Evolutionary conservation across 2,888 invertebrate species (phyloP).

Genomic region (Drosophila austrosaltans): DNA sequence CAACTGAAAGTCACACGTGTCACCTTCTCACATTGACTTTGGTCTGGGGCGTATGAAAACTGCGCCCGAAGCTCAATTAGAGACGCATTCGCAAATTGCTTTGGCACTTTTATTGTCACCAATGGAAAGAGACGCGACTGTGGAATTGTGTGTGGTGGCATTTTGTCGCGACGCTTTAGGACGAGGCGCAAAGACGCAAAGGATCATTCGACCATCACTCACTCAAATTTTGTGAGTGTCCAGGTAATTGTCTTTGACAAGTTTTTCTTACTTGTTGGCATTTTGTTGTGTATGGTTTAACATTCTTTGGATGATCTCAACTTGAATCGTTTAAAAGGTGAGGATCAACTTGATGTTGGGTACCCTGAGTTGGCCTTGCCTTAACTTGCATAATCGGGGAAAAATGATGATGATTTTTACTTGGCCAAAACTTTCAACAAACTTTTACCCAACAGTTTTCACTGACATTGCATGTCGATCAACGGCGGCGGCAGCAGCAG

Average conservation of each 20-base stretch:
- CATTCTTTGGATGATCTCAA: constrained; percentile 54
- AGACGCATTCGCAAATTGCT: constrained; percentile 74
- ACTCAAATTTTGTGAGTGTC: constrained; percentile 52
- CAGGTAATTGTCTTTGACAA: constrained; percentile 81
- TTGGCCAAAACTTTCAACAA: constrained; percentile 27
- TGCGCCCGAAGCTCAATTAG: constrained; percentile 65
- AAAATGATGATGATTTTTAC: constrained; percentile 3
- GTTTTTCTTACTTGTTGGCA: constrained; percentile 65
- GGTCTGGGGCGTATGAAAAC: neutral
- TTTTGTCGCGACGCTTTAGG: constrained; percentile 77
- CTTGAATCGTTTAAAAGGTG: constrained; percentile 47
- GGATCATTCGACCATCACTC: constrained; percentile 48
- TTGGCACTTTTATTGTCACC: constrained; percentile 77
- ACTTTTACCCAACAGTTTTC: constrained; percentile 71
- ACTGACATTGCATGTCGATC: constrained; percentile 62
- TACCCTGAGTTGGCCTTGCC: neutral
- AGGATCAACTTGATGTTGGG: neutral
- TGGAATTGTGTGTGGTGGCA: constrained; percentile 61
- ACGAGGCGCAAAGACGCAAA: constrained; percentile 27
- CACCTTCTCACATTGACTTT: neutral
- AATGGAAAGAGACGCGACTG: constrained; percentile 39
- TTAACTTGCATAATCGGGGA: constrained; percentile 8
- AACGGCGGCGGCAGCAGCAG: constrained; percentile 12
- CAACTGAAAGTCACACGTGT: constrained; percentile 14
- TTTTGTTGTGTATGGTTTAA: constrained; percentile 73